Percentiles rank a stretch among this genome's conserved stretches.
Conservation (phyloP, 2,888 invertebrate genomes). For the Ichneumoninae sp. region DNA sequence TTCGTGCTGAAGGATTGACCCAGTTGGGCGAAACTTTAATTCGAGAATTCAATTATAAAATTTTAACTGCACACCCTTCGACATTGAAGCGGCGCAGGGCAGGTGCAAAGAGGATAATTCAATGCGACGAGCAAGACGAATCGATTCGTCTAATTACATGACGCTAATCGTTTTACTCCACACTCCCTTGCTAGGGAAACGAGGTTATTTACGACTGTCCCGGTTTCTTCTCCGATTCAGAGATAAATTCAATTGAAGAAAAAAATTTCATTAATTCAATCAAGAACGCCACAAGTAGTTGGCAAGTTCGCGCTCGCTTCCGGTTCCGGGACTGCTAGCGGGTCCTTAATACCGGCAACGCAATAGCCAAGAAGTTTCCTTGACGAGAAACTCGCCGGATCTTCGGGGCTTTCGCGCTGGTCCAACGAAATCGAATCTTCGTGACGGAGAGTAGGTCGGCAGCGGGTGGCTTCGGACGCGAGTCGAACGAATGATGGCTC, state of each 20-base stretch:
- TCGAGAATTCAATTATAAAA: constrained; percentile 20
- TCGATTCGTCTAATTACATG: neutral
- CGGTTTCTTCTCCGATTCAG: neutral
- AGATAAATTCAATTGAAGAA: constrained; percentile 39
- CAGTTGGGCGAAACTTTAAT: constrained; percentile 23
- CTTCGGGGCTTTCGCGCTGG: neutral
- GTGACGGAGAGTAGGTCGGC: neutral
- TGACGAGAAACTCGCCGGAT: constrained; percentile 7
- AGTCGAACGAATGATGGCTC: constrained; percentile 1
- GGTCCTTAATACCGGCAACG: constrained; percentile 30
- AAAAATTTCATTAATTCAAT: constrained; percentile 59
- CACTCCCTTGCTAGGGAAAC: neutral
- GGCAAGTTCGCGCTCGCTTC: constrained; percentile 34
- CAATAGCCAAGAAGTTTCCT: constrained; percentile 48
- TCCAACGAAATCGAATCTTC: constrained; percentile 31
- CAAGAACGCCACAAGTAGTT: constrained; percentile 62
- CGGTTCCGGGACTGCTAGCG: constrained; percentile 36
- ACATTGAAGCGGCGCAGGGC: neutral
- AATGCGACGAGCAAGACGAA: constrained; percentile 1
- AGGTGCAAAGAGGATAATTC: neutral
- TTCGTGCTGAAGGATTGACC: constrained; percentile 52
- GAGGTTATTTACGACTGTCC: constrained; percentile 40
- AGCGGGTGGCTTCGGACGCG: neutral
- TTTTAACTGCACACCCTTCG: neutral
- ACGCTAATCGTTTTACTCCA: neutral